These are phyloP conservation scores for Malacoctenus gilli DNA, from an alignment of 2,797 vertebrate species.

Conservation along the genomic window DNA sequence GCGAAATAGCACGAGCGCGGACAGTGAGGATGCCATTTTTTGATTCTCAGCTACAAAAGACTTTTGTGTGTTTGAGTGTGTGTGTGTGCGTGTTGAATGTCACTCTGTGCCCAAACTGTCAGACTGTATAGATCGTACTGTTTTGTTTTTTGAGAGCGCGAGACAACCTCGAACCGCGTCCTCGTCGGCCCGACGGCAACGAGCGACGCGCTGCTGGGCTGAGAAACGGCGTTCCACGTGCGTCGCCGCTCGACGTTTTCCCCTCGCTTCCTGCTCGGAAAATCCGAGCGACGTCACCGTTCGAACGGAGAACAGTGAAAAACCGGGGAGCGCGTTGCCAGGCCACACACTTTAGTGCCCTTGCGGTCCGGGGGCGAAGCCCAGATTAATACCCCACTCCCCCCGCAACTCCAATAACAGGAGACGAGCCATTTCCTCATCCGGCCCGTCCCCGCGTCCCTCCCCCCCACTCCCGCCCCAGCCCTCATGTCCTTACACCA, in stretches of 20 bases:
- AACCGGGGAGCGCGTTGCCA: neutral
- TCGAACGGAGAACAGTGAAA: too few relatives aligned
- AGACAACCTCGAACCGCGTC: conserved; percentile 19
- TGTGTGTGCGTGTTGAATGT: conserved; percentile 19
- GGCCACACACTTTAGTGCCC: conserved; percentile 34
- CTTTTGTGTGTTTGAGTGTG: neutral
- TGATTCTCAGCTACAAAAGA: conserved; percentile 33
- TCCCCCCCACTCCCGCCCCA: too few relatives aligned
- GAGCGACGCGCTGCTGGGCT: neutral
- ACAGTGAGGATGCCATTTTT: conserved; percentile 46
- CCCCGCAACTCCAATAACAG: conserved; percentile 52
- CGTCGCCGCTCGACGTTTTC: too few relatives aligned
- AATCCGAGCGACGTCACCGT: too few relatives aligned
- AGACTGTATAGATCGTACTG: conserved; percentile 24
- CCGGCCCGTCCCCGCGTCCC: conserved; percentile 4
- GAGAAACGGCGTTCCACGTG: too few relatives aligned
- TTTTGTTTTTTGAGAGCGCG: conserved; percentile 40
- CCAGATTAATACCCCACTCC: conserved; percentile 53
- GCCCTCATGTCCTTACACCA: conserved; percentile 56
- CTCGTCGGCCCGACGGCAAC: neutral
- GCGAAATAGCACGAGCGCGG: conserved; percentile 45
- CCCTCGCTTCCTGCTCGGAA: too few relatives aligned
- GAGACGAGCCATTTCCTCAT: conserved; percentile 41
- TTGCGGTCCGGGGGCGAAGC: conserved; percentile 28
- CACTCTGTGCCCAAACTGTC: conserved; percentile 49